phyloP scores from a whole-genome alignment of 2,888 invertebrate species.

The Operophtera brumata region DNA sequence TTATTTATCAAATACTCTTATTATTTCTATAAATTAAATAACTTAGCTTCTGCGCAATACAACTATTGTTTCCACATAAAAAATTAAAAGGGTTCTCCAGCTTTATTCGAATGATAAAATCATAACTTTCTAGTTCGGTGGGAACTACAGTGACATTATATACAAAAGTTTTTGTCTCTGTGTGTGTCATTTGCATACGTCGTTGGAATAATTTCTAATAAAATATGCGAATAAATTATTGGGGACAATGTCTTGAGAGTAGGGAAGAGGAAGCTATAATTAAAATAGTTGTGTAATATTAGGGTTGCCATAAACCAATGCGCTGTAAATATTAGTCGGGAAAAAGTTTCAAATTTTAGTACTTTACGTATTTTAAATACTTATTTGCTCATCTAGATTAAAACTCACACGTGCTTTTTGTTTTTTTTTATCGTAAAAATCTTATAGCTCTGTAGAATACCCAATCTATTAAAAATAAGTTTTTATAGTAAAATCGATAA shows the following conservation, averaged over 20 bases:
- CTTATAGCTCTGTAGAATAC: too few relatives aligned
- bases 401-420: too few relatives aligned
- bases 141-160: slow-evolving; percentile 67
- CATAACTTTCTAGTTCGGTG: slow-evolving; percentile 58
- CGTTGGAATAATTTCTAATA: slow-evolving; percentile 62
- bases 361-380: too few relatives aligned
- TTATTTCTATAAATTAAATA: too few relatives aligned
- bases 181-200: slow-evolving; percentile 71
- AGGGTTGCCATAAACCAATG: slow-evolving; percentile 47
- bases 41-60: not conserved
- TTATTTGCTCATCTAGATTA: too few relatives aligned
- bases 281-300: slow-evolving; percentile 57
- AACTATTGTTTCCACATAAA: slow-evolving; percentile 18
- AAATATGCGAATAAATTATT: slow-evolving; percentile 74
- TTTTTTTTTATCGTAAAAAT: too few relatives aligned
- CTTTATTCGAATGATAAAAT: slow-evolving; percentile 40
- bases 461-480: too few relatives aligned
- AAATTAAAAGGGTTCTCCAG: slow-evolving; percentile 34
- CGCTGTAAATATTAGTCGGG: not conserved
- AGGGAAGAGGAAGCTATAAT: slow-evolving; percentile 72
- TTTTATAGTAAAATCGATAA: too few relatives aligned
- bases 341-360: too few relatives aligned
- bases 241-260: slow-evolving; percentile 69
- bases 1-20: too few relatives aligned
- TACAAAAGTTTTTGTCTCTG: slow-evolving; percentile 64